Evolutionary conservation across 2,113 vertebrate species (phyloP), one percentile per base, ranked within the genome.

Genomic region (Dinomys branickii): DNA sequence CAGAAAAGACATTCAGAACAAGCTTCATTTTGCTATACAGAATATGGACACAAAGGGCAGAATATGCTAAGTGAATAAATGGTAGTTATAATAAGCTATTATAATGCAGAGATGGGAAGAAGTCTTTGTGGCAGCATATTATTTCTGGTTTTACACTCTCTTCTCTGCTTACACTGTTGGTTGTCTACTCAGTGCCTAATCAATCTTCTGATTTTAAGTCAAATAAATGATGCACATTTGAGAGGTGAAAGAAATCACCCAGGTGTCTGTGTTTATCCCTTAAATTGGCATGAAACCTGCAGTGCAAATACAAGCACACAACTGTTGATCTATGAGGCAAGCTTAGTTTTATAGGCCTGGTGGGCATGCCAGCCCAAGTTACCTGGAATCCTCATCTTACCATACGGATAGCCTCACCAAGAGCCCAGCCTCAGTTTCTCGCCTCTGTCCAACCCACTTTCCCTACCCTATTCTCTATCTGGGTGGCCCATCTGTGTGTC

Each of bases 141-240:
- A 85, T 84, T 89, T 91, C 81, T 94, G 58, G 52, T 77, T 80
- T 96, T 63, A 90, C 19, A 71, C 69, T 85, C n/a, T 92, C 92
- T 73, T 85, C 41, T 92, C 92, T 67, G 26, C 77, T 93, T 94
- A 69, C 26, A 59, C 12, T 77, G 33, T 90, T 92, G 50, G 50
- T 41, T 88, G 92, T 96, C 77, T 38, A 81, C 54, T 93, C 81
- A 58, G 44, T 10, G 59, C 65, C 93, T 87, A 87, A 69, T 24
- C 56, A 85, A 94, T 80, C 95, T 71, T 92, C 77, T 59, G 81
- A 81, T 94, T 91, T 96, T 85, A 97, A 94, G 92, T 90, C 87
- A 96, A 97, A 96, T 85, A 95, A 24, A 26, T 44, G 56, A 89
- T 67, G 78, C 30, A 77, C 94, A 92, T 71, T 94, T 93, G 94